These are phyloP conservation scores for Chrosomus eos DNA, from an alignment of 2,797 vertebrate genomes.

Conservation along the genomic window DNA sequence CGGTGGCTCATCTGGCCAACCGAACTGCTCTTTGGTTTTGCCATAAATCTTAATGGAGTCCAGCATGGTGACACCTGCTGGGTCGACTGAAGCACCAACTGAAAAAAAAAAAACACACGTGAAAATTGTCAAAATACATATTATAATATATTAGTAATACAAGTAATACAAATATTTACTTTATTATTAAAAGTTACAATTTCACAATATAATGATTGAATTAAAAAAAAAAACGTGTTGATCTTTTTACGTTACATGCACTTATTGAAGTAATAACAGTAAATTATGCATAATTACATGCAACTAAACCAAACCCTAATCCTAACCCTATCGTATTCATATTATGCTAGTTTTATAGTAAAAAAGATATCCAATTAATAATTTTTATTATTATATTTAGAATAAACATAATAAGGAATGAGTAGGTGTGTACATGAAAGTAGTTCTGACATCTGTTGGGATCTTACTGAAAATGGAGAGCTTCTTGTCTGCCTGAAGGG, in stretches of 20 bases:
- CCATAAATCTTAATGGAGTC: constrained; percentile 98
- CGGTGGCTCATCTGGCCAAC: constrained; percentile 96
- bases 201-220: neutral
- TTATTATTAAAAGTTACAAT: neutral
- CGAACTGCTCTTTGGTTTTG: constrained; percentile 99
- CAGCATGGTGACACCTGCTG: constrained; percentile 98
- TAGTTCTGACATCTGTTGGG: neutral
- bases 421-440: neutral
- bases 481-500: constrained; percentile 97
- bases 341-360: neutral
- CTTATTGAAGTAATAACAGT: neutral
- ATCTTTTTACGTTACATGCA: neutral
- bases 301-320: too few species aligned
- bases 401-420: neutral
- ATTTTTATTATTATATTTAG: neutral
- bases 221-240: too few species aligned
- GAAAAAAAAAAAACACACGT: neutral
- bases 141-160: too few species aligned
- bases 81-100: constrained; percentile 98
- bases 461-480: constrained; percentile 94
- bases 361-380: neutral
- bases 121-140: neutral
- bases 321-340: neutral
- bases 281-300: neutral
- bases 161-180: neutral